Evolutionary conservation across 2,888 invertebrate genomes (phyloP).

Genomic region (Drosophila hamatofila): DNA sequence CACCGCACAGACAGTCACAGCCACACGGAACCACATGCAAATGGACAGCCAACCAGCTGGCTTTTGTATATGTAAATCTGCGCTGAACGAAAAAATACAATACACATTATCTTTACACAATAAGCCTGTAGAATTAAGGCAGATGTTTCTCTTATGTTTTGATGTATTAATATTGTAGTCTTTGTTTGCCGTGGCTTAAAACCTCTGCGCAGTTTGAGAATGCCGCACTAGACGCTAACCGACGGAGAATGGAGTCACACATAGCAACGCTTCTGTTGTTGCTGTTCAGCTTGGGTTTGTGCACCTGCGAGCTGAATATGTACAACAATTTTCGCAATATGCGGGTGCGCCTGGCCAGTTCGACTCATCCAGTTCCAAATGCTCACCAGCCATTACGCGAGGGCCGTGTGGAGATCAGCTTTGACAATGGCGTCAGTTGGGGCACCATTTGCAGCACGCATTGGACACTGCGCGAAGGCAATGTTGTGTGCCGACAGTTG

Average conservation of each 20-base stretch:
- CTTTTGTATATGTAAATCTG: slow-evolving; percentile 46
- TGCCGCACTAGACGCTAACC: slow-evolving; percentile 16
- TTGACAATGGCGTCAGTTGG: slow-evolving; percentile 73
- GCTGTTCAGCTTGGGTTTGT: slow-evolving; percentile 16
- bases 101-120: slow-evolving; percentile 46
- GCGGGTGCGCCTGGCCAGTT: slow-evolving; percentile 69
- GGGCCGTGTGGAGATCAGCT: slow-evolving; percentile 81
- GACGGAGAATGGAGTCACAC: slow-evolving; percentile 36
- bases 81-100: slow-evolving; percentile 54
- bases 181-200: slow-evolving; percentile 57
- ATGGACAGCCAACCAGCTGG: slow-evolving; percentile 22
- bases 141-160: slow-evolving; percentile 28
- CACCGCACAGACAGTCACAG: slow-evolving; percentile 20
- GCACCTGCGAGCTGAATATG: slow-evolving; percentile 33
- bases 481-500: slow-evolving; percentile 79
- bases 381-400: slow-evolving; percentile 41
- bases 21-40: slow-evolving; percentile 25
- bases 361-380: background rate
- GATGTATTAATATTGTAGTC: background rate
- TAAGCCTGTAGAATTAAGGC: slow-evolving; percentile 4
- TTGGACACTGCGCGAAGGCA: slow-evolving; percentile 80
- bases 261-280: slow-evolving; percentile 23
- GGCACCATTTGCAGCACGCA: slow-evolving; percentile 76
- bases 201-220: slow-evolving; percentile 16
- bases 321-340: slow-evolving; percentile 66